These are phyloP conservation scores for Melanostoma mellinum DNA, from an alignment of 2,888 invertebrate genomes.

Conservation along the genomic window DNA sequence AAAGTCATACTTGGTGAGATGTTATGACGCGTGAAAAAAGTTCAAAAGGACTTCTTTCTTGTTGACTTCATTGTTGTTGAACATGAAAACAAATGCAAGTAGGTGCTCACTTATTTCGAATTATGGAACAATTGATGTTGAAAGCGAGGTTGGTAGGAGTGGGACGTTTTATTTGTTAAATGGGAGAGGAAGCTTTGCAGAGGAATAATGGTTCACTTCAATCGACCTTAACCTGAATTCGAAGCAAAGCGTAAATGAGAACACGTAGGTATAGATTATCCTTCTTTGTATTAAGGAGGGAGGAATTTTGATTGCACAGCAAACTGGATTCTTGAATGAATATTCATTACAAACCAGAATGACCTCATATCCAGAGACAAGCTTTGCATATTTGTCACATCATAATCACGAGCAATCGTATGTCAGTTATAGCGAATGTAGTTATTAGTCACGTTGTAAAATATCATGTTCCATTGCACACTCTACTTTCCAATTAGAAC, in stretches of 20 bases:
- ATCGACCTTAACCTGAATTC: no score
- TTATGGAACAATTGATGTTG: constrained; percentile 34
- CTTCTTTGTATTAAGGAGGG: no score
- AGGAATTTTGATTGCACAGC: not conserved
- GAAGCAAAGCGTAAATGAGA: no score
- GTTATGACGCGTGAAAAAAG: constrained; percentile 55
- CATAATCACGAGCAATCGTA: constrained; percentile 21
- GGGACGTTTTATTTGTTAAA: not conserved
- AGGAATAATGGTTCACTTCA: no score
- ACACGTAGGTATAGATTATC: no score
- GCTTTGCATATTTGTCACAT: constrained; percentile 37
- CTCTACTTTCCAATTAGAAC: constrained; percentile 55
- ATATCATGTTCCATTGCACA: constrained; percentile 48
- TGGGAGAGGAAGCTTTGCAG: not conserved
- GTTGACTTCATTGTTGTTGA: constrained; percentile 13
- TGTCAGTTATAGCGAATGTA: constrained; percentile 28
- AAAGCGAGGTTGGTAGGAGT: not conserved
- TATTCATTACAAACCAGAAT: constrained; percentile 24
- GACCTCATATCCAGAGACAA: constrained; percentile 33
- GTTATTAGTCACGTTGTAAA: constrained; percentile 38
- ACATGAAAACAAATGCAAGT: not conserved
- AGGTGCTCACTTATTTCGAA: not conserved
- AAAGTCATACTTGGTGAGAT: constrained; percentile 37
- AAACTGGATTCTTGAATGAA: not conserved
- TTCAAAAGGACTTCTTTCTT: constrained; percentile 15